A percentile compares a stretch with the other conserved stretches of the same genome.
These are phyloP conservation scores for Hartigia nigra DNA, from an alignment of 2,888 invertebrate genomes.

Conservation along the genomic window DNA sequence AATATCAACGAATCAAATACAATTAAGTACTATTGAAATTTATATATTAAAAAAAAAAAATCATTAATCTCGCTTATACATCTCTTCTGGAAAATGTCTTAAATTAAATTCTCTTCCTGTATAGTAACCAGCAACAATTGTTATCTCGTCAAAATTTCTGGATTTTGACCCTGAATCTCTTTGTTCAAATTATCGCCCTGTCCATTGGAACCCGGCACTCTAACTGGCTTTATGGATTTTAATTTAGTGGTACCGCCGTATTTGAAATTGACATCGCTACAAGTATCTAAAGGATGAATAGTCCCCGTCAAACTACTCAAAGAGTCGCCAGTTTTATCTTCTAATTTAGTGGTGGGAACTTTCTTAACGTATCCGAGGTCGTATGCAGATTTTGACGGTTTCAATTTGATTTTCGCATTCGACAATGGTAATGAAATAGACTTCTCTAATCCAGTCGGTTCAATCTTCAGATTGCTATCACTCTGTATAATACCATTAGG, in stretches of 20 bases:
- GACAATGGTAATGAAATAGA: slow-evolving; percentile 57
- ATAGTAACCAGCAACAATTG: slow-evolving; percentile 51
- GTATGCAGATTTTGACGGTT: slow-evolving; percentile 61
- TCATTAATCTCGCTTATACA: not conserved
- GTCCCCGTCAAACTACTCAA: slow-evolving; percentile 63
- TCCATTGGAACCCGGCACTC: slow-evolving; percentile 40
- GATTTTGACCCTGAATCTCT: slow-evolving; percentile 50
- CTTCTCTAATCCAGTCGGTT: slow-evolving; percentile 49
- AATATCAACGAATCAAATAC: too few species aligned
- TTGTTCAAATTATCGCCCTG: slow-evolving; percentile 48
- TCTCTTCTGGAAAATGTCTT: not conserved
- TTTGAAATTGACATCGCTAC: slow-evolving; percentile 80
- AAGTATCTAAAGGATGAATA: slow-evolving; percentile 80
- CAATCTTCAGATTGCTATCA: slow-evolving; percentile 48
- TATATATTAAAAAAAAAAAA: too few species aligned
- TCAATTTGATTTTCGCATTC: slow-evolving; percentile 55
- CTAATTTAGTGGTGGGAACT: slow-evolving; percentile 64
- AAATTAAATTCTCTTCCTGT: slow-evolving; percentile 42
- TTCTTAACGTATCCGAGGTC: slow-evolving; percentile 59
- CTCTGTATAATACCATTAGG: slow-evolving; percentile 37
- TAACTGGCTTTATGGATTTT: slow-evolving; percentile 76
- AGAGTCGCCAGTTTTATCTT: slow-evolving; percentile 65
- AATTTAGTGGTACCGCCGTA: slow-evolving; percentile 85
- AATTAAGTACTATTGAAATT: too few species aligned
- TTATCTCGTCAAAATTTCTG: slow-evolving; percentile 59